Base-by-base conservation (phyloP, 2,888 invertebrate genomes). In the Plagodis pulveraria region DNA sequence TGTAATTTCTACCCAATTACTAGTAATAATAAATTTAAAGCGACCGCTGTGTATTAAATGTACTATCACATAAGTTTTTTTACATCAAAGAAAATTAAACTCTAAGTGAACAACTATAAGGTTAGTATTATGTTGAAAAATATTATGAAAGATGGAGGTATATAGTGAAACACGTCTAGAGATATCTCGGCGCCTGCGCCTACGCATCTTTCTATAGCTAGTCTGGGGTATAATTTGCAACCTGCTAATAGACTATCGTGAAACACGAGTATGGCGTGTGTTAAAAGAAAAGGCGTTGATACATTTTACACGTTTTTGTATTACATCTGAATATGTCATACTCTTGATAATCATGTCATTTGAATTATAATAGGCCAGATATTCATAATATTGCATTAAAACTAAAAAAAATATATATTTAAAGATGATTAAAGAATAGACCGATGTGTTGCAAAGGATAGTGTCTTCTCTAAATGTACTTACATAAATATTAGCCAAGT, bases 241-340 rank as follows among this genome's bases (percentile, higher is more conserved):
- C 87, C 87, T 83, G 87, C 86, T 90, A 89, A 87, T 87, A 84
- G 80, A 49, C 79, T 79, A 78, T 77, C 75, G 71, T 76, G 67
- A 70, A 75, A 76, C 65, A 65, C 11, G 5, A 36, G 8, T 12
- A 34, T 9, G 12, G 56, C 51, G 41, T 35, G 45, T 40, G 44
- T 10, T 7, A 56, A 1, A 56, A 56, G 52, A 22, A 9, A 45
- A 6, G 0, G 34, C 7, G 44, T 35, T 35, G 6, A 10, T 11
- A 47, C 8, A 47, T 8, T 11, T 36, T 38, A 38, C 38, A 8
- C 5, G 9, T 38, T 1, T 38, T 38, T 38, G 38, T 5, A 8
- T 9, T 4, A 38, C 2, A 4, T 38, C 5, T 6, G 5, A 9
- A 6, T 6, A 38, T 5, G 6, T 38, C 2, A 38, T 38, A 9